Evolutionary conservation across 2,888 invertebrate species (phyloP).

Genomic region (Ephialtes manifestator): DNA sequence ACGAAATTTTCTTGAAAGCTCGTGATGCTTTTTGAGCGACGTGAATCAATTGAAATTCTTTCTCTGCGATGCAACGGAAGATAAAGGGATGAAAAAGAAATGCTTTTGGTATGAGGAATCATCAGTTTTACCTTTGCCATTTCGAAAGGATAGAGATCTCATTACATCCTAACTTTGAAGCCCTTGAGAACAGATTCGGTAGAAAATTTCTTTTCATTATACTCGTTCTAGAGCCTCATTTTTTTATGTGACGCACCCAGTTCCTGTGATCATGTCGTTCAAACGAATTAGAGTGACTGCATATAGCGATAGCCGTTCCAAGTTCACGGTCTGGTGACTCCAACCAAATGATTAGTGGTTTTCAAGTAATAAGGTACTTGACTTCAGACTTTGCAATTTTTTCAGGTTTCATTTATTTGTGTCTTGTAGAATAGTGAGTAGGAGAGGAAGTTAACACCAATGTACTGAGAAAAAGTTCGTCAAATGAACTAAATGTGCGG

Average conservation of each 20-base stretch:
- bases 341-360: not conserved
- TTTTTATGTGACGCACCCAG: constrained; percentile 19
- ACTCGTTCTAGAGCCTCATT: constrained; percentile 13
- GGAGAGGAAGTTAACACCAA: not conserved
- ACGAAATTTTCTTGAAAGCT: constrained; percentile 31
- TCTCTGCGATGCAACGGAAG: not conserved
- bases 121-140: constrained; percentile 17
- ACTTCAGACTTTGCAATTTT: not conserved
- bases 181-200: constrained; percentile 5
- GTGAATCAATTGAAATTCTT: constrained; percentile 24
- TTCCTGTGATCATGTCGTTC: constrained; percentile 29
- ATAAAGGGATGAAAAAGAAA: not conserved
- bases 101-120: not conserved
- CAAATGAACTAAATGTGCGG: not conserved
- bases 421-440: not conserved
- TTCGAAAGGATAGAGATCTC: not conserved
- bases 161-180: not conserved
- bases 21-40: not conserved
- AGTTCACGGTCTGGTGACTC: not conserved
- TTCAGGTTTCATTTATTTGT: not conserved
- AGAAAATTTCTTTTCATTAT: constrained; percentile 20
- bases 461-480: not conserved
- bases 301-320: not conserved
- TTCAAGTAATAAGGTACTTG: not conserved
- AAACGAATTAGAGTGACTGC: constrained; percentile 38